phyloP scores from a whole-genome alignment of 2,797 vertebrate species.

The Falco novaeseelandiae region DNA sequence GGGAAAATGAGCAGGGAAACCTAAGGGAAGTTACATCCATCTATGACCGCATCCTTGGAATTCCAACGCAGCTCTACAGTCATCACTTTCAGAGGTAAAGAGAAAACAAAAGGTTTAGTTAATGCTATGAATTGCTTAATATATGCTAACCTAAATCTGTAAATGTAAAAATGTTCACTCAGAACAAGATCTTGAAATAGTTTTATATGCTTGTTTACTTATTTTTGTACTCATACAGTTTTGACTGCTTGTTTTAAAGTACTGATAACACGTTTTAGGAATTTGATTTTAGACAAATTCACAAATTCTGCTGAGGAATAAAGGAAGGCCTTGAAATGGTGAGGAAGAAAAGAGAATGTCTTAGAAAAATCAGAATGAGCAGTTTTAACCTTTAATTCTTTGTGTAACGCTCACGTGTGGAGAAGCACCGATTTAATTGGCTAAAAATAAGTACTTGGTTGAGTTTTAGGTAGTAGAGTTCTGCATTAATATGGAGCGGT shows the following conservation, averaged over 20 bases:
- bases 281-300: neutral
- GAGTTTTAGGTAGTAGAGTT: neutral
- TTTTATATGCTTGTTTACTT: accelerated
- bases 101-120: neutral
- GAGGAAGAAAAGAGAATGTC: neutral
- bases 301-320: neutral
- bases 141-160: accelerated
- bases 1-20: constrained; percentile 92
- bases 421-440: neutral
- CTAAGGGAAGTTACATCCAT: constrained; percentile 90
- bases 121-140: neutral
- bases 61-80: constrained; percentile 95
- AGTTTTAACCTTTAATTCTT: neutral
- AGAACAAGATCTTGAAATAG: neutral
- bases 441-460: neutral
- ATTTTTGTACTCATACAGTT: accelerated
- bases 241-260: neutral
- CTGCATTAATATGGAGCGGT: neutral
- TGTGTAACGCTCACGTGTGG: accelerated
- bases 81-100: constrained; percentile 95
- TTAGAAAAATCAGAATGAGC: neutral
- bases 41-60: constrained; percentile 93
- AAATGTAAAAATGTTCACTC: neutral
- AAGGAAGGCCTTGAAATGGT: neutral
- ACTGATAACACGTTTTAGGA: accelerated